A percentile compares a stretch with the other conserved stretches of the same genome.
Conservation (phyloP, 2,113 vertebrate species). For the Psammodynastes pulverulentus region DNA sequence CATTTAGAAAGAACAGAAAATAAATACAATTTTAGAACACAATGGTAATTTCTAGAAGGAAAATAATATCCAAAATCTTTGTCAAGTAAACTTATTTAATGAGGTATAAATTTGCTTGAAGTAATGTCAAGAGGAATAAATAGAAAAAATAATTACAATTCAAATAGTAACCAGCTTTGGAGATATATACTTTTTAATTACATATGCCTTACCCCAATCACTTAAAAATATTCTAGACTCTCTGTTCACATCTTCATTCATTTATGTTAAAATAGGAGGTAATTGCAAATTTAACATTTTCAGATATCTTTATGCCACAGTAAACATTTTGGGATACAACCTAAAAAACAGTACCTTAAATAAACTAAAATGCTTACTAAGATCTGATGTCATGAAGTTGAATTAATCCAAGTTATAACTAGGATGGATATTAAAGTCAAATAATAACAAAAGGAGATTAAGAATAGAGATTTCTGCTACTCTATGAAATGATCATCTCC, state of each 20-base stretch:
- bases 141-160: neutral
- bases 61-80: neutral
- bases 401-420: neutral
- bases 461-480: neutral
- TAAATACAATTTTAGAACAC: neutral
- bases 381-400: neutral
- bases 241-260: neutral
- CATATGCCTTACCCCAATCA: neutral
- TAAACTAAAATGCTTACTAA: neutral
- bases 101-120: neutral
- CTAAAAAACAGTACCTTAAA: neutral
- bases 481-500: neutral
- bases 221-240: neutral
- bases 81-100: neutral
- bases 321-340: neutral
- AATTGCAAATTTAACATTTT: neutral
- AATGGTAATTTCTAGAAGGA: neutral
- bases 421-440: neutral
- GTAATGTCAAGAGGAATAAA: neutral
- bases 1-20: neutral
- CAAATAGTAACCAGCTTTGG: neutral
- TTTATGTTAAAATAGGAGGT: neutral
- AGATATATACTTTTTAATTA: neutral
- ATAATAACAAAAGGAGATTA: neutral
- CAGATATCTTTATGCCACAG: neutral